These are phyloP conservation scores for Harpagoxenus sublaevis DNA, from an alignment of 2,888 invertebrate species.

Conservation along the genomic window DNA sequence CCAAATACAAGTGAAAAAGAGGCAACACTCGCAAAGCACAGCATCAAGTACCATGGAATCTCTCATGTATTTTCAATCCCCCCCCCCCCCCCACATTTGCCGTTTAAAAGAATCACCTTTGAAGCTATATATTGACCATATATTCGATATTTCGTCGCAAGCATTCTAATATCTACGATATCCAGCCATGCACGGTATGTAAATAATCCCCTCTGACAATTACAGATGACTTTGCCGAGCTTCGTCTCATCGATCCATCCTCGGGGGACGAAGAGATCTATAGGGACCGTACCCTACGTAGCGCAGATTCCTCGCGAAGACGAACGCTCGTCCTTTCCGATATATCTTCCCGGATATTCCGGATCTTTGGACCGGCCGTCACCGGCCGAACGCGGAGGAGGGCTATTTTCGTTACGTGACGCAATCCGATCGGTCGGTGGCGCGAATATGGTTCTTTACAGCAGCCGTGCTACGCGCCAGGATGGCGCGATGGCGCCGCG, in stretches of 20 bases:
- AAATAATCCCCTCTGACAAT: too few species aligned
- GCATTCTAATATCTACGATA: too few species aligned
- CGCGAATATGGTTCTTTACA: conserved; percentile 71
- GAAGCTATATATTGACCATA: too few species aligned
- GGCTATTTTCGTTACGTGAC: conserved; percentile 80
- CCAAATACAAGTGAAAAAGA: neutral
- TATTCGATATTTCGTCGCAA: too few species aligned
- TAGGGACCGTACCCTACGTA: neutral
- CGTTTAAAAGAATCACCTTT: neutral
- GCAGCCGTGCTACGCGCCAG: conserved; percentile 68
- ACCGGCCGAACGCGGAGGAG: conserved; percentile 1
- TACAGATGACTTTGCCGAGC: too few species aligned
- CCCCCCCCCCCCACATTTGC: neutral
- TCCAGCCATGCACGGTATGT: too few species aligned
- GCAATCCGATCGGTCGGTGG: conserved; percentile 74
- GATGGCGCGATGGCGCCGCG: neutral
- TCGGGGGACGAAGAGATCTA: neutral
- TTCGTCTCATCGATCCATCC: too few species aligned
- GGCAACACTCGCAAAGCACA: neutral
- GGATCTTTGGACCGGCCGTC: neutral
- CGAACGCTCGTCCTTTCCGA: conserved; percentile 25
- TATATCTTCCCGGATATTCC: conserved; percentile 20
- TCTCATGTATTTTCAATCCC: neutral
- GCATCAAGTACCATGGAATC: neutral
- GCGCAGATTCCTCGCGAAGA: neutral